Evolutionary conservation across 2,113 vertebrate species (phyloP).

Genomic region (Neolamprologus sp.): DNA sequence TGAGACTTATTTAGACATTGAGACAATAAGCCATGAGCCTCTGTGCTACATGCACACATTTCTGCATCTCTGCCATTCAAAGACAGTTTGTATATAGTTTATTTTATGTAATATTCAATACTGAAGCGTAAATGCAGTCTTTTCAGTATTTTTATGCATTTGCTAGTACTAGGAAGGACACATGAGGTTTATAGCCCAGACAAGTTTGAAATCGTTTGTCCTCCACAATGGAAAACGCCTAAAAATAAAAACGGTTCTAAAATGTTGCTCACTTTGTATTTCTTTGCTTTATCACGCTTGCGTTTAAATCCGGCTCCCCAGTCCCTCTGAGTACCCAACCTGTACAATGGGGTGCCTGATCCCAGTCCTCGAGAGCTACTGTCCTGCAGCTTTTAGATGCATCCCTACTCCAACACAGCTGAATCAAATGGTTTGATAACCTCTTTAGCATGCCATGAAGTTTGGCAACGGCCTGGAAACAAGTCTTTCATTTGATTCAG

Average conservation of each 20-base stretch:
- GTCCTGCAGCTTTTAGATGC: background rate
- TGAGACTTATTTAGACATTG: background rate
- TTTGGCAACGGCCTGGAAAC: background rate
- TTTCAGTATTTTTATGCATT: background rate
- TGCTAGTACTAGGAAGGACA: background rate
- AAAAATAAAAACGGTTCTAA: background rate
- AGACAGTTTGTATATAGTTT: background rate
- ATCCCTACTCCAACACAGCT: background rate
- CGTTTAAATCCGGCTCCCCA: background rate
- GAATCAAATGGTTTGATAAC: background rate
- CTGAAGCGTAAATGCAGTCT: background rate
- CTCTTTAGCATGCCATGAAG: background rate
- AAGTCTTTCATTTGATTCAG: background rate
- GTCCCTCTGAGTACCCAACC: background rate
- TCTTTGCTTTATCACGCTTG: background rate
- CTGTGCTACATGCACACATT: background rate
- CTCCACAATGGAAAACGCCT: background rate
- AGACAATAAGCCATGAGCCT: background rate
- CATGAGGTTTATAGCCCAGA: fast-evolving
- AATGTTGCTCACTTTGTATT: background rate
- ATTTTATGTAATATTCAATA: background rate
- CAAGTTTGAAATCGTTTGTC: background rate
- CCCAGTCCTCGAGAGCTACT: background rate
- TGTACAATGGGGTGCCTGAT: fast-evolving
- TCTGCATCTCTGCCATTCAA: background rate